phyloP scores from a whole-genome alignment of 64 coral and sea anemone species.

The Montipora sp. region DNA sequence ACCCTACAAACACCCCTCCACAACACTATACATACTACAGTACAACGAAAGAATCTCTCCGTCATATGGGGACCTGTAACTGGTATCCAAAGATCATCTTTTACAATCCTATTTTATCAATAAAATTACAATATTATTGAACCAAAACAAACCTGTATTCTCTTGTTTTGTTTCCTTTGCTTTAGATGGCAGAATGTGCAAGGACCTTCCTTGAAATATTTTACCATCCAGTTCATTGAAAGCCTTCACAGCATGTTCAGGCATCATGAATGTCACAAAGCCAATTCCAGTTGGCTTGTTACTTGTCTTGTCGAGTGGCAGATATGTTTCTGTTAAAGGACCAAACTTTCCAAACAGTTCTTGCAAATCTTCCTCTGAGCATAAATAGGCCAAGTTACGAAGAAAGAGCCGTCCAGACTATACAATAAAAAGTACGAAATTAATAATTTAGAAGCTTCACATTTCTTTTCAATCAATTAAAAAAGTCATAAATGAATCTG shows the following conservation, averaged over 20 bases:
- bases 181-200: constrained; percentile 94
- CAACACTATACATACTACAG: no score
- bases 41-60: no score
- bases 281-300: constrained; percentile 92
- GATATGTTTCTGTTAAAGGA: constrained; percentile 86
- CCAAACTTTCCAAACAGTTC: constrained; percentile 88
- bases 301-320: constrained; percentile 85
- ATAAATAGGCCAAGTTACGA: constrained; percentile 90
- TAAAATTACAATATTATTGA: background rate
- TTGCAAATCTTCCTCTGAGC: constrained; percentile 91
- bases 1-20: no score
- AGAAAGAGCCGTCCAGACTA: constrained; percentile 95
- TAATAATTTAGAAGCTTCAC: background rate
- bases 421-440: background rate
- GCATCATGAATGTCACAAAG: constrained; percentile 96
- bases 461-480: background rate
- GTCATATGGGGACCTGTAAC: no score
- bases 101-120: no score
- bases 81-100: background rate
- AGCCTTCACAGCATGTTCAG: constrained; percentile 97
- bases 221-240: constrained; percentile 88
- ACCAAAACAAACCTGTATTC: constrained; percentile 46
- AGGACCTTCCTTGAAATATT: constrained; percentile 86
- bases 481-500: background rate
- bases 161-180: constrained; percentile 71